Evolutionary conservation across 92 coral and sea anemone genomes (phyloP).

Genomic region (Porites cylindrica): DNA sequence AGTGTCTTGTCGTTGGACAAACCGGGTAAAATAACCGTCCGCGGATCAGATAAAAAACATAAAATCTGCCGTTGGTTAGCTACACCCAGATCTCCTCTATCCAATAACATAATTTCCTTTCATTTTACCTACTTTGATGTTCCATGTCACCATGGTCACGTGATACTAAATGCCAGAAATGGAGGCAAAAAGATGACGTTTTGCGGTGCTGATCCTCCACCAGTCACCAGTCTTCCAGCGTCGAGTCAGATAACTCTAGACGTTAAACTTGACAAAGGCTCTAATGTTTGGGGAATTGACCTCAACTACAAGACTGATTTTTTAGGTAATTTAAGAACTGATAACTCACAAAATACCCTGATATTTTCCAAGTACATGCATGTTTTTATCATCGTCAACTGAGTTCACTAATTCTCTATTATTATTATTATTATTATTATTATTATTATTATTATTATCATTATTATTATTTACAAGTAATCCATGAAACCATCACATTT

Average conservation of each 20-base stretch:
- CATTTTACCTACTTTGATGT: slow-evolving; percentile 79
- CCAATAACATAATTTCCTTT: slow-evolving; percentile 58
- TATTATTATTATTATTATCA: no score
- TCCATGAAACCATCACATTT: no score
- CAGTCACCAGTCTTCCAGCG: slow-evolving; percentile 58
- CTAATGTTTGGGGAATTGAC: slow-evolving; percentile 70
- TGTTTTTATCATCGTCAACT: neutral
- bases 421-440: no score
- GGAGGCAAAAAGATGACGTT: slow-evolving; percentile 27
- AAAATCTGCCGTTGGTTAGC: slow-evolving; percentile 79
- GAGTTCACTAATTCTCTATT: no score
- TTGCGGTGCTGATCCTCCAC: slow-evolving; percentile 72
- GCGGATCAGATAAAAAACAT: slow-evolving; percentile 50
- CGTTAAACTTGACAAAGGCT: slow-evolving; percentile 63
- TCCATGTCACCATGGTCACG: slow-evolving; percentile 77
- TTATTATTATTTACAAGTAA: no score
- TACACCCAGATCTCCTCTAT: slow-evolving; percentile 60
- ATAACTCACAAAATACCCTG: neutral
- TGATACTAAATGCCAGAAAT: slow-evolving; percentile 51
- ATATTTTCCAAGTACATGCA: neutral
- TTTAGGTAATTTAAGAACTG: slow-evolving; percentile 54
- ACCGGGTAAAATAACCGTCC: slow-evolving; percentile 60
- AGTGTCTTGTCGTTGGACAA: slow-evolving; percentile 52
- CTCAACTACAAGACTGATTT: slow-evolving; percentile 65
- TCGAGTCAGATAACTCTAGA: slow-evolving; percentile 64